Conservation (phyloP, 1,140 invertebrate genomes). For the Ptiloglossa arizonensis region DNA sequence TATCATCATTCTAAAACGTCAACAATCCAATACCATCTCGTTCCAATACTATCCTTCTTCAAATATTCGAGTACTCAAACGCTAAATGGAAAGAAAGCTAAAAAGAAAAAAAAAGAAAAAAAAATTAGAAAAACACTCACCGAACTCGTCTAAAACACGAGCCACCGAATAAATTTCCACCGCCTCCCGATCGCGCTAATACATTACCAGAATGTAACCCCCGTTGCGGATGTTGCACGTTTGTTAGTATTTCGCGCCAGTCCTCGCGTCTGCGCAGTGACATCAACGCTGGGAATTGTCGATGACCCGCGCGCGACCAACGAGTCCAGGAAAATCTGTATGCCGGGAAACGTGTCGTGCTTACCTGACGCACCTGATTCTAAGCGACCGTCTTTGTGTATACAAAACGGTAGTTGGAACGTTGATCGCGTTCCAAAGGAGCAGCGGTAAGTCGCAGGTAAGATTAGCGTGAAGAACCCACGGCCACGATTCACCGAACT, state of each 20-base stretch:
- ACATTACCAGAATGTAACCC: too few relatives aligned
- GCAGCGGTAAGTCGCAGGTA: not conserved
- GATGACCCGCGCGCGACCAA: not conserved
- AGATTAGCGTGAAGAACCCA: constrained; percentile 26
- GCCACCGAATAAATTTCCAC: too few relatives aligned
- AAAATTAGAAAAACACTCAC: too few relatives aligned
- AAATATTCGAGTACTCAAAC: too few relatives aligned
- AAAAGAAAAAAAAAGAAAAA: too few relatives aligned
- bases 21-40: too few relatives aligned
- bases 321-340: constrained; percentile 1
- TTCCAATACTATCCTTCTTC: too few relatives aligned
- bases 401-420: constrained; percentile 27
- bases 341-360: constrained; percentile 11
- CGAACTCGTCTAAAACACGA: too few relatives aligned
- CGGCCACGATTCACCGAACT: not conserved
- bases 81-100: too few relatives aligned
- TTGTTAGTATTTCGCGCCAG: not conserved
- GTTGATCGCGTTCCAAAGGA: constrained; percentile 33
- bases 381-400: constrained; percentile 13
- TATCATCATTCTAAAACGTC: too few relatives aligned
- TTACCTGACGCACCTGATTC: constrained; percentile 41
- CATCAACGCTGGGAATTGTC: constrained; percentile 16
- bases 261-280: not conserved
- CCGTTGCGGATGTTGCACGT: not conserved
- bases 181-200: too few relatives aligned